Percentiles rank a stretch among this genome's conserved stretches.
These are phyloP conservation scores for Pangasius djambal DNA, from an alignment of 2,797 vertebrate species.

Conservation along the genomic window DNA sequence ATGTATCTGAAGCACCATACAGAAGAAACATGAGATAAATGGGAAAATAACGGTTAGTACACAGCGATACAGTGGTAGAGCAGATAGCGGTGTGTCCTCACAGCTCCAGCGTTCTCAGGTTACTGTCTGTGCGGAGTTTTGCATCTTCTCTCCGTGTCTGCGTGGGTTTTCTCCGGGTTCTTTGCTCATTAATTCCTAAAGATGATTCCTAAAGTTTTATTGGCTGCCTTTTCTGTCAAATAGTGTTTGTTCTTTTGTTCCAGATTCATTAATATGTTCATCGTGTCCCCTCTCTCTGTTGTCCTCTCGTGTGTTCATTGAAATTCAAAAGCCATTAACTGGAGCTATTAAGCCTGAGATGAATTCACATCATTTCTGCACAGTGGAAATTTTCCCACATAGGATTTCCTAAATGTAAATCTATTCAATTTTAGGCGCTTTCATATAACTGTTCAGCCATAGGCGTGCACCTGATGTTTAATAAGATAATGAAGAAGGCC, in stretches of 20 bases:
- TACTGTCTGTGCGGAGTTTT: background rate
- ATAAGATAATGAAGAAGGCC: background rate
- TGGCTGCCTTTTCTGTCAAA: background rate
- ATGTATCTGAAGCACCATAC: background rate
- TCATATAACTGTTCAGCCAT: background rate
- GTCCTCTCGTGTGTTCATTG: background rate
- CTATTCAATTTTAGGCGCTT: background rate
- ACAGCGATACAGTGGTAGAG: background rate
- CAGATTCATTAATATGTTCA: constrained; percentile 26
- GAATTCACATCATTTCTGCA: background rate
- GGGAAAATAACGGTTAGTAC: background rate
- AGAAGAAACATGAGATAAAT: background rate
- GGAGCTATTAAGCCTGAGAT: background rate
- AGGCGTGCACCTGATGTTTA: no score
- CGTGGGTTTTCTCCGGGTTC: background rate
- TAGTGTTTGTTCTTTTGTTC: background rate
- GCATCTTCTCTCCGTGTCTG: background rate
- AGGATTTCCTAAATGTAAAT: background rate
- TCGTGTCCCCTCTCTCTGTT: background rate
- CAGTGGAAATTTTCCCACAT: background rate
- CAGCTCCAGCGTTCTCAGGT: background rate
- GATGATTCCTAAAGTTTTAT: background rate
- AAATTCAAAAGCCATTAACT: background rate
- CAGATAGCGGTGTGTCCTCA: background rate
- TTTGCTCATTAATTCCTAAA: background rate